Conservation (phyloP, 2,113 vertebrate genomes). For the Poecilia latipinna region DNA sequence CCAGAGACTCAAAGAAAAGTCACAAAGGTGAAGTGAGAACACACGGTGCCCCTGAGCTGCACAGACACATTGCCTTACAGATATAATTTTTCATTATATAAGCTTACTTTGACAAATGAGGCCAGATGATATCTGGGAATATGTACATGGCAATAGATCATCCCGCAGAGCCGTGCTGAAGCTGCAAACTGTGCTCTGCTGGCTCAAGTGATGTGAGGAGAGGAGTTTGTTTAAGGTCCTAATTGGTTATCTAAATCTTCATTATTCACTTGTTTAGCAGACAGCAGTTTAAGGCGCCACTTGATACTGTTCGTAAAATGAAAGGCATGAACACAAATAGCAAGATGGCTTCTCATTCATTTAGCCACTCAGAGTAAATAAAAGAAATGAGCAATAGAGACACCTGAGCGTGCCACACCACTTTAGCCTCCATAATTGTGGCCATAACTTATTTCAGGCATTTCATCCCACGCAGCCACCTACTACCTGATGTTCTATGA, state of each 20-base stretch:
- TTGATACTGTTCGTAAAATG: slow-evolving; percentile 48
- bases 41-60: background rate
- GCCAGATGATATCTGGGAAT: slow-evolving; percentile 37
- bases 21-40: slow-evolving; percentile 9
- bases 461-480: slow-evolving; percentile 47
- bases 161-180: slow-evolving; percentile 28
- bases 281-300: slow-evolving; percentile 37
- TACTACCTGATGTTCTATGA: slow-evolving; percentile 21
- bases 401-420: slow-evolving; percentile 13
- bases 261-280: slow-evolving; percentile 60
- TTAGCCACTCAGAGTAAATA: slow-evolving; percentile 40
- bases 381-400: slow-evolving; percentile 47
- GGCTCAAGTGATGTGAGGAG: slow-evolving; percentile 38
- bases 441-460: slow-evolving; percentile 51
- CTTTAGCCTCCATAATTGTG: slow-evolving; percentile 53
- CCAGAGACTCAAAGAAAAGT: slow-evolving; percentile 1
- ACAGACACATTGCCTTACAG: background rate
- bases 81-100: slow-evolving; percentile 36
- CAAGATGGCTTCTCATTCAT: slow-evolving; percentile 38
- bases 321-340: slow-evolving; percentile 19
- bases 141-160: slow-evolving; percentile 48
- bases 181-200: slow-evolving; percentile 43
- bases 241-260: slow-evolving; percentile 65
- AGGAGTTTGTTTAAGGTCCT: slow-evolving; percentile 42
- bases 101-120: slow-evolving; percentile 59